A percentile compares a stretch with the other conserved stretches of the same genome.
Evolutionary conservation across 2,888 invertebrate species (phyloP).

Genomic region (Lacanobia oleracea): DNA sequence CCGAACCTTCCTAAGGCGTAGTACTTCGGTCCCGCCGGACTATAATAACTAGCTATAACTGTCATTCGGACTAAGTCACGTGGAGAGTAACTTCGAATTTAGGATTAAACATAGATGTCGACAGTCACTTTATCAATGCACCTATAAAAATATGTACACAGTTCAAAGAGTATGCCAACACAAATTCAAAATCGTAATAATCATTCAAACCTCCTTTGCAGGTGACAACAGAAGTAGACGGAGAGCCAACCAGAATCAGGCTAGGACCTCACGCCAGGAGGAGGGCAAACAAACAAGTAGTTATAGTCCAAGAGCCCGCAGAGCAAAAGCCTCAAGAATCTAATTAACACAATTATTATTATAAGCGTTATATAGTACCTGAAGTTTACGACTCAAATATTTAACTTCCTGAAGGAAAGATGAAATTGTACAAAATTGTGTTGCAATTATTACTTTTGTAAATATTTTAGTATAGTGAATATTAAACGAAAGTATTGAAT

Average conservation of each 20-base stretch:
- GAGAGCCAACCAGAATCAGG: slow-evolving; percentile 71
- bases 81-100: too few species aligned
- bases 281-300: slow-evolving; percentile 75
- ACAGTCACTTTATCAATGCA: too few species aligned
- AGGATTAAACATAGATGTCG: too few species aligned
- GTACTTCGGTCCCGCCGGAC: too few species aligned
- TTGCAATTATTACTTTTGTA: slow-evolving; percentile 43
- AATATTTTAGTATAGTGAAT: slow-evolving; percentile 35
- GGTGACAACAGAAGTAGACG: slow-evolving; percentile 71
- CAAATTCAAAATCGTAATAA: background rate
- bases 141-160: too few species aligned
- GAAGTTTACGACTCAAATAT: slow-evolving; percentile 31
- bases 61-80: too few species aligned
- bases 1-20: too few species aligned
- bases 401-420: slow-evolving; percentile 8
- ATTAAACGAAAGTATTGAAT: slow-evolving; percentile 9
- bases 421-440: slow-evolving; percentile 42
- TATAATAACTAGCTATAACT: too few species aligned
- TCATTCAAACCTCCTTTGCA: slow-evolving; percentile 46
- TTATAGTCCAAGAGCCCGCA: slow-evolving; percentile 69
- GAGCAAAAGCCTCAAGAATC: slow-evolving; percentile 53
- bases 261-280: slow-evolving; percentile 79
- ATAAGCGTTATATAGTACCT: slow-evolving; percentile 39
- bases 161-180: background rate
- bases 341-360: slow-evolving; percentile 41